Percentiles rank a stretch among this genome's conserved stretches.
Evolutionary conservation across 2,888 invertebrate genomes (phyloP).

Genomic region (Eueremaeus valkanovi): DNA sequence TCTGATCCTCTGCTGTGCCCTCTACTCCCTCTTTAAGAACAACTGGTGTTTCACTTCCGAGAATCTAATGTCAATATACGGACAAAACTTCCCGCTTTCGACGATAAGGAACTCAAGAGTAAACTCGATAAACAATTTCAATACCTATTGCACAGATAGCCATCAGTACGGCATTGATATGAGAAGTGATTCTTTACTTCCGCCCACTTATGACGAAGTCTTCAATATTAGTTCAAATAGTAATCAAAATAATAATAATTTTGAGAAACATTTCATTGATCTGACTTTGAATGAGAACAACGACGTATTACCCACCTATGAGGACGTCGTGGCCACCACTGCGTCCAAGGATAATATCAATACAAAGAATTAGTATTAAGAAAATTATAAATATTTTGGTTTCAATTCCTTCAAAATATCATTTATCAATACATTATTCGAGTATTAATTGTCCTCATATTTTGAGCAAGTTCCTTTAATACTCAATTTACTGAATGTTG

Average conservation of each 20-base stretch:
- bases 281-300: not conserved
- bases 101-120: not conserved
- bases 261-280: not conserved
- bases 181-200: not conserved
- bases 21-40: not conserved
- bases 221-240: not conserved
- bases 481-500: no score
- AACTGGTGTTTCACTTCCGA: not conserved
- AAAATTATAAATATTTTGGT: no score
- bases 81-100: not conserved
- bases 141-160: not conserved
- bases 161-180: not conserved
- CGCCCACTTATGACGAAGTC: slow-evolving; percentile 23
- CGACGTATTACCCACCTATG: not conserved
- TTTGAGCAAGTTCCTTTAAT: no score
- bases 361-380: no score
- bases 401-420: no score
- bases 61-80: not conserved
- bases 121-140: not conserved
- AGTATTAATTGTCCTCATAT: no score
- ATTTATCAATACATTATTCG: no score
- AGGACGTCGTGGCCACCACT: not conserved
- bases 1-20: not conserved
- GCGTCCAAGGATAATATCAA: no score
- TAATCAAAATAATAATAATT: slow-evolving; percentile 7